Conservation (phyloP, 2,888 invertebrate species). For the Volucella inflata region DNA sequence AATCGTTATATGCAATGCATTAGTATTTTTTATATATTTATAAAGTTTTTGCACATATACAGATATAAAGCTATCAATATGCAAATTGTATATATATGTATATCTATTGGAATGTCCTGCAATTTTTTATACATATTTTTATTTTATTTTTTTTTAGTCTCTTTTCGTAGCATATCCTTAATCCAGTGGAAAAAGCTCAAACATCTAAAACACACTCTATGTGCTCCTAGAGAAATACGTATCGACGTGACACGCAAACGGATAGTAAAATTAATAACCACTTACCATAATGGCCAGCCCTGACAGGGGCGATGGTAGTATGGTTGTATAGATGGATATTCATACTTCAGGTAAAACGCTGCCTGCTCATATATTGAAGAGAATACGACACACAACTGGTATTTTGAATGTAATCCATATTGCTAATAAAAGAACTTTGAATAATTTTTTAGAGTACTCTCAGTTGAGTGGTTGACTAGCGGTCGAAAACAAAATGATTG, state of each 20-base stretch:
- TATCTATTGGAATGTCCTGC: conserved; percentile 9
- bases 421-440: conserved; percentile 58
- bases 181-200: conserved; percentile 44
- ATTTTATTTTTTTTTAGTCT: conserved; percentile 21
- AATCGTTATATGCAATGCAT: too few species aligned
- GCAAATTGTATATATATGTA: too few species aligned
- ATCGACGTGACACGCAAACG: conserved; percentile 77
- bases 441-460: conserved; percentile 66
- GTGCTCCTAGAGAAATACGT: conserved; percentile 50
- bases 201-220: conserved; percentile 56
- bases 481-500: conserved; percentile 39
- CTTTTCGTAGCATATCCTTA: conserved; percentile 24
- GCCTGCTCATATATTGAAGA: conserved; percentile 33
- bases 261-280: conserved; percentile 78
- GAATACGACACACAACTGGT: conserved; percentile 43
- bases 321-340: conserved; percentile 48
- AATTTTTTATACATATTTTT: conserved; percentile 24
- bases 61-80: too few species aligned
- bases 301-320: conserved; percentile 21
- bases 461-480: conserved; percentile 28
- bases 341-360: conserved; percentile 54
- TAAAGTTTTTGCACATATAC: not conserved
- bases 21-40: not conserved
- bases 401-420: conserved; percentile 61
- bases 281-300: conserved; percentile 76